phyloP scores from a whole-genome alignment of 2,797 vertebrate species.

The Kryptolebias ocellatus region DNA sequence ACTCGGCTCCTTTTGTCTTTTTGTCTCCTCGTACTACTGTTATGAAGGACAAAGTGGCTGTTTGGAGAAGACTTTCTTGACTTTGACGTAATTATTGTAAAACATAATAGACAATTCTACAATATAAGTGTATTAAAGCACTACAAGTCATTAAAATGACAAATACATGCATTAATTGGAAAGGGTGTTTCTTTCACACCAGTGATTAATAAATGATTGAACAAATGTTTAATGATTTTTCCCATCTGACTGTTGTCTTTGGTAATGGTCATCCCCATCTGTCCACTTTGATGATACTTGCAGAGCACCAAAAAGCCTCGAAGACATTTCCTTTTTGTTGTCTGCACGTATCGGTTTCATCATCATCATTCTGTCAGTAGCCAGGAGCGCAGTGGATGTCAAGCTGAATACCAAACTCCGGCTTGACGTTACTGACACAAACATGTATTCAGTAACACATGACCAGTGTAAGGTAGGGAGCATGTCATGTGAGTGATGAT shows the following conservation, averaged over 20 bases:
- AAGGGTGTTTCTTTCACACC: constrained; percentile 5
- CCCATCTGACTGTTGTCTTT: constrained; percentile 21
- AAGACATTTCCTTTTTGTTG: constrained; percentile 59
- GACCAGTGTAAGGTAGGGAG: constrained; percentile 17
- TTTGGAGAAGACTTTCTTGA: constrained; percentile 10
- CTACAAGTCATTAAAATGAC: not conserved
- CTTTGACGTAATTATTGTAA: not conserved
- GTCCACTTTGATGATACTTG: constrained; percentile 35
- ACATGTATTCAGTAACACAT: constrained; percentile 13
- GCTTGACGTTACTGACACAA: constrained; percentile 42
- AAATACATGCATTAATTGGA: not conserved
- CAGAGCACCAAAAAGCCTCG: constrained; percentile 22
- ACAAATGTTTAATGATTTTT: constrained; percentile 12
- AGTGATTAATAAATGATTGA: constrained; percentile 10
- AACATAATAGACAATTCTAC: too few relatives aligned
- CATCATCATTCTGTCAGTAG: constrained; percentile 47
- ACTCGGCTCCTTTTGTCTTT: constrained; percentile 12
- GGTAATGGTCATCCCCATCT: constrained; percentile 17
- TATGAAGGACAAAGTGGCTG: constrained; percentile 2
- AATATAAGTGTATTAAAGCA: not conserved
- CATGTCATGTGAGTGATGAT: constrained; percentile 64
- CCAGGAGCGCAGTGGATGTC: constrained; percentile 51
- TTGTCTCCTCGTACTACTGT: not conserved
- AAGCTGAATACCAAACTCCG: constrained; percentile 43
- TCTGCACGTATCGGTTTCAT: constrained; percentile 57